phyloP scores from a whole-genome alignment of 2,888 invertebrate species.

The Cylindroiulus punctatus region DNA sequence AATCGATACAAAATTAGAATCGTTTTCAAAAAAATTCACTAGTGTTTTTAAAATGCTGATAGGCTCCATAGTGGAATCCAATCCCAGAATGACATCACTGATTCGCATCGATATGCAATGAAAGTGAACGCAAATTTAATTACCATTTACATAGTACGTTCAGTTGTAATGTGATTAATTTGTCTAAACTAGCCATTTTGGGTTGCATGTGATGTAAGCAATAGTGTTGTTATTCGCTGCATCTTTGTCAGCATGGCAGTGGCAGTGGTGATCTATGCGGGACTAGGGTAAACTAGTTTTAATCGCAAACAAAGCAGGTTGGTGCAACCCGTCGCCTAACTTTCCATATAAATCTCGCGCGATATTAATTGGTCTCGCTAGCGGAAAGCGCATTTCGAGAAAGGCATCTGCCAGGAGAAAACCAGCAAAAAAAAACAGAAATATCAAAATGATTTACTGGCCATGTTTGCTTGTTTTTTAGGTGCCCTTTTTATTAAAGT shows the following conservation, averaged over 20 bases:
- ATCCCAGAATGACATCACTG: no score
- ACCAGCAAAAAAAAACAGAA: not conserved
- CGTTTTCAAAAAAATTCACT: no score
- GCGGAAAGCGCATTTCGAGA: not conserved
- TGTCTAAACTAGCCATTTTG: no score
- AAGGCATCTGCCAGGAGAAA: not conserved
- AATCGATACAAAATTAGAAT: no score
- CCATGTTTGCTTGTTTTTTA: conserved; percentile 26
- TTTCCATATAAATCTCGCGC: not conserved
- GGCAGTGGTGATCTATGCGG: conserved; percentile 31
- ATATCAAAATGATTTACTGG: conserved; percentile 34
- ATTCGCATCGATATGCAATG: no score
- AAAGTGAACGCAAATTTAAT: no score
- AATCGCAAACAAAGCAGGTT: not conserved
- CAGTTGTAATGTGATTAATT: no score
- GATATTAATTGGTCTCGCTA: not conserved
- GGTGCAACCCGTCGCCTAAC: not conserved
- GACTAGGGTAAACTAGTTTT: not conserved
- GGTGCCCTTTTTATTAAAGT: conserved; percentile 45
- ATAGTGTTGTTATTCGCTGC: no score
- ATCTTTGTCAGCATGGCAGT: not conserved
- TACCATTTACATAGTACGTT: no score
- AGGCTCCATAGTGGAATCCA: no score
- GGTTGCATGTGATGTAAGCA: no score
- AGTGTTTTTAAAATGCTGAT: no score